Conservation (phyloP, 2,888 invertebrate genomes). For the Danaus chrysippus region DNA sequence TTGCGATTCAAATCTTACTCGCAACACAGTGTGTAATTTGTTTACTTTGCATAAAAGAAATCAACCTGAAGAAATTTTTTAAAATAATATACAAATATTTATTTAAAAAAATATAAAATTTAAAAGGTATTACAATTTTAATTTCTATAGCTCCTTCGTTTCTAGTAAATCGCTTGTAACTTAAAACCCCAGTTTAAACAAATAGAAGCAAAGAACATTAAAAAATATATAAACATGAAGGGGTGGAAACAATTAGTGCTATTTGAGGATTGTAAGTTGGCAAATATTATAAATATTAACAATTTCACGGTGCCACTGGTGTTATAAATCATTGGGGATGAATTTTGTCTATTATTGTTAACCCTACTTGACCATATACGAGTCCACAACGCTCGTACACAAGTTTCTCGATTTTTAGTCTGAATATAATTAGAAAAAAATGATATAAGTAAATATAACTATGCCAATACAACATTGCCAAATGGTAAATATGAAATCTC, state of each 20-base stretch:
- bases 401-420: too few relatives aligned
- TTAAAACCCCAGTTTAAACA: constrained; percentile 25
- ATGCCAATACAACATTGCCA: too few relatives aligned
- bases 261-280: constrained; percentile 48
- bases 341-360: neutral
- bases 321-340: constrained; percentile 23
- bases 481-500: too few relatives aligned
- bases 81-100: too few relatives aligned
- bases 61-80: too few relatives aligned
- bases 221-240: constrained; percentile 48
- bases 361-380: constrained; percentile 6
- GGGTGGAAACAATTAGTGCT: constrained; percentile 49
- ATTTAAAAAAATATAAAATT: too few relatives aligned
- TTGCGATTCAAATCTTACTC: neutral
- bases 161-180: constrained; percentile 8
- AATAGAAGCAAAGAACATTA: constrained; percentile 37
- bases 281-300: constrained; percentile 69
- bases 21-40: too few relatives aligned
- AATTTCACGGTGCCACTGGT: constrained; percentile 60
- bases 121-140: neutral
- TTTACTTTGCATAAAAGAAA: too few relatives aligned
- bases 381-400: too few relatives aligned
- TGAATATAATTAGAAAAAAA: too few relatives aligned
- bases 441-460: too few relatives aligned
- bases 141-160: neutral